These are phyloP conservation scores for Drosophila gunungcola DNA, from an alignment of 1,140 invertebrate species.

Conservation along the genomic window DNA sequence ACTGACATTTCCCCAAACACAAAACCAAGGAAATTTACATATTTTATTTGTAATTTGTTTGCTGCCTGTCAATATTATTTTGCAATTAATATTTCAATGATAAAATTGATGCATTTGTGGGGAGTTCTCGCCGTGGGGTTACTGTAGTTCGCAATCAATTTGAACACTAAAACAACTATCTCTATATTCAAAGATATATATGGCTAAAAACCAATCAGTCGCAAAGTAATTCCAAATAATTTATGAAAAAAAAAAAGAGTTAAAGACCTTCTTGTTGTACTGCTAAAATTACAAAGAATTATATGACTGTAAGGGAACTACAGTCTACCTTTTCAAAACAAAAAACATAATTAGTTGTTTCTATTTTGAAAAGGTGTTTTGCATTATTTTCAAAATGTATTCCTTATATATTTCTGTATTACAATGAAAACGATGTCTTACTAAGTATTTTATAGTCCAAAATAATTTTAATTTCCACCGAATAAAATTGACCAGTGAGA, in stretches of 20 bases:
- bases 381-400: too few species aligned
- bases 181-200: not conserved
- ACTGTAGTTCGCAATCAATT: not conserved
- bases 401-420: too few species aligned
- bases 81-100: conserved; percentile 74
- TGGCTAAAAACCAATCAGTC: too few species aligned
- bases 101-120: conserved; percentile 7
- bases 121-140: not conserved
- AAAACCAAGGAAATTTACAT: conserved; percentile 40
- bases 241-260: too few species aligned
- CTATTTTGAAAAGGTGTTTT: too few species aligned
- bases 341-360: too few species aligned
- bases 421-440: not conserved
- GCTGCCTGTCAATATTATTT: conserved; percentile 74
- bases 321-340: too few species aligned
- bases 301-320: too few species aligned
- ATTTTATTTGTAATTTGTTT: conserved; percentile 72
- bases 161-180: not conserved
- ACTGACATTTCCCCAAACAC: conserved; percentile 19
- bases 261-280: too few species aligned
- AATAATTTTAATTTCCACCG: not conserved
- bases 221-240: too few species aligned
- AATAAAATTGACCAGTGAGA: conserved; percentile 9
- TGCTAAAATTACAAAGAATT: too few species aligned
- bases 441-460: conserved; percentile 5